Conservation (phyloP, 2,888 invertebrate genomes). For the Nomada fabriciana region DNA sequence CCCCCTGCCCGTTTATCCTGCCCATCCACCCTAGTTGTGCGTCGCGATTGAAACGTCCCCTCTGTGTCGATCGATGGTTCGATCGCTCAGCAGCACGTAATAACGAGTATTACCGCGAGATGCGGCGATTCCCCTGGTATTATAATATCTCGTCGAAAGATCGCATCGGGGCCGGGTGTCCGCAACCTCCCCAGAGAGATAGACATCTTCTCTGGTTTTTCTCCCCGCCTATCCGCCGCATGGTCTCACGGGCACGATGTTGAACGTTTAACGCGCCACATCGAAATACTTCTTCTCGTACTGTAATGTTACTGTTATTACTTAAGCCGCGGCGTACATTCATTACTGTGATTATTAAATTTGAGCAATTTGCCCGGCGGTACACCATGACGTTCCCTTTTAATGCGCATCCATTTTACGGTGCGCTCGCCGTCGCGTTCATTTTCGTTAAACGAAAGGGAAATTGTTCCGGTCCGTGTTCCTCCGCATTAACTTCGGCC, state of each 20-base stretch:
- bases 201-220: constrained; percentile 38
- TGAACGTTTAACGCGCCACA: constrained; percentile 16
- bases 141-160: constrained; percentile 67
- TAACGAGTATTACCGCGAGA: constrained; percentile 75
- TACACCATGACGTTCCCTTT: not conserved
- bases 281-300: constrained; percentile 25
- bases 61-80: constrained; percentile 67
- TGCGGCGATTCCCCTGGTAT: constrained; percentile 69
- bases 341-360: constrained; percentile 53
- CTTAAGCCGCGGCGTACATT: constrained; percentile 17
- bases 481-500: not conserved
- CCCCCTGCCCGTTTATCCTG: constrained; percentile 24
- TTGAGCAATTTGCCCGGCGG: constrained; percentile 41
- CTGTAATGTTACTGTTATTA: constrained; percentile 38
- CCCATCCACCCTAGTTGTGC: constrained; percentile 30
- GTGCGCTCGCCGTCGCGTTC: not conserved
- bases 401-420: constrained; percentile 12
- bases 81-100: constrained; percentile 72
- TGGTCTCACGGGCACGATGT: not conserved
- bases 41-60: constrained; percentile 75
- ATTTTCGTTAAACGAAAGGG: constrained; percentile 38
- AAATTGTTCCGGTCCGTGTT: constrained; percentile 21
- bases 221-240: constrained; percentile 1
- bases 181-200: constrained; percentile 61
- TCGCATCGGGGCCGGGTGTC: constrained; percentile 61